Percentiles rank a stretch among this genome's conserved stretches.
Conservation (phyloP, 2,888 invertebrate genomes). For the Aspidiotus rigidus region DNA sequence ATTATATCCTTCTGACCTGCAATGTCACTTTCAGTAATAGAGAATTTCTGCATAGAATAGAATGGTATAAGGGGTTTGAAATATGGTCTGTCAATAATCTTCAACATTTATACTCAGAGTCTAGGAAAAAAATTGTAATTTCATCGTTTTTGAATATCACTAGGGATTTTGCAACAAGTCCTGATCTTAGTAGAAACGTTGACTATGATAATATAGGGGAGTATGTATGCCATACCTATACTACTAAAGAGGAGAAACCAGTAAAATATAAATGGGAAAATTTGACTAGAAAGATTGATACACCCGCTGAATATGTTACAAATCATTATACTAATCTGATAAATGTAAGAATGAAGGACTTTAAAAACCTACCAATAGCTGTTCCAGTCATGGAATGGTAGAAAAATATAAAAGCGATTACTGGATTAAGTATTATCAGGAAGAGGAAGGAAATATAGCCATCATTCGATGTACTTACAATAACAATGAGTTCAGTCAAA, state of each 20-base stretch:
- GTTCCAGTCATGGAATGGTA: slow-evolving; percentile 8
- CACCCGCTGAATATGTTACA: slow-evolving; percentile 7
- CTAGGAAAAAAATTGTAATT: no score
- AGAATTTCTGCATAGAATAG: no score
- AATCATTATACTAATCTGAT: slow-evolving; percentile 2
- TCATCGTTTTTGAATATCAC: slow-evolving; percentile 6
- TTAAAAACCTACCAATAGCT: background rate
- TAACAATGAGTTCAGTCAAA: background rate
- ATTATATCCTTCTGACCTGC: no score
- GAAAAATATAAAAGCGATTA: slow-evolving; percentile 3
- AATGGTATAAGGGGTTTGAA: background rate
- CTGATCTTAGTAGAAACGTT: slow-evolving; percentile 7
- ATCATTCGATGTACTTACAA: slow-evolving; percentile 12
- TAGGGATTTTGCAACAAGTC: no score
- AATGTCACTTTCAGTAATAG: no score
- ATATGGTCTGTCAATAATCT: slow-evolving; percentile 1
- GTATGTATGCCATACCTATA: slow-evolving; percentile 7
- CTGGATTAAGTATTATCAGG: background rate
- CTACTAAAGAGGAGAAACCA: slow-evolving; percentile 1
- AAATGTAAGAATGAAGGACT: slow-evolving; percentile 7
- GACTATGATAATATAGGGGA: slow-evolving; percentile 13
- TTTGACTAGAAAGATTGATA: slow-evolving; percentile 10
- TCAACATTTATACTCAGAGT: slow-evolving; percentile 1
- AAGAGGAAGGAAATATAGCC: slow-evolving; percentile 2
- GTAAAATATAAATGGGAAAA: slow-evolving; percentile 11